Conservation (phyloP, 2,113 vertebrate species). For the Laticauda laticaudata region DNA sequence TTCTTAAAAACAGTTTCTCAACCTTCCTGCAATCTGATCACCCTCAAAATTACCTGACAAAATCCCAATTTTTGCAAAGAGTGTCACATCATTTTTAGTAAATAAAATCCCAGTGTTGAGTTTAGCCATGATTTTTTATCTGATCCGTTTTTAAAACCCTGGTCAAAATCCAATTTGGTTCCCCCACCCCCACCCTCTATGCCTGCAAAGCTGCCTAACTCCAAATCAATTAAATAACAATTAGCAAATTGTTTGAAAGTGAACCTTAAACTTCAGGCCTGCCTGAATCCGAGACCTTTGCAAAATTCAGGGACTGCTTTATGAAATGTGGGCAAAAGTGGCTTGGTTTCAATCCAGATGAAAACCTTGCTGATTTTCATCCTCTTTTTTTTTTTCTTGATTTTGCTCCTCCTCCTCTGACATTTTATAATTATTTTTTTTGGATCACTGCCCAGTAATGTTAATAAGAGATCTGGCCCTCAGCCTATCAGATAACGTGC, state of each 20-base stretch:
- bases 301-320: background rate
- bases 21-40: background rate
- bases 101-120: background rate
- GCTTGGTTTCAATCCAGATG: background rate
- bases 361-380: background rate
- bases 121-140: background rate
- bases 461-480: background rate
- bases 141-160: background rate
- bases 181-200: too few species aligned
- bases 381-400: too few species aligned
- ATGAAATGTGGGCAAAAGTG: background rate
- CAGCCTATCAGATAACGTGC: background rate
- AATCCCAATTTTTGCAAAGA: background rate
- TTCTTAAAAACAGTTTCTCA: background rate
- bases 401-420: background rate
- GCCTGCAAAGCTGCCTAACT: background rate
- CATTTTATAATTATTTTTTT: background rate
- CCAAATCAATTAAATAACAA: background rate
- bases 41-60: background rate
- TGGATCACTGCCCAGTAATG: background rate
- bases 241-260: background rate
- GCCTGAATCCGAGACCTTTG: background rate
- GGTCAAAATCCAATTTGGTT: background rate
- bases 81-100: background rate
- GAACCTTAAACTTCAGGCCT: background rate